A percentile compares a stretch with the other conserved stretches of the same genome.
These are phyloP conservation scores for Gadopsis bispinosus DNA, from an alignment of 2,797 vertebrate genomes.

Conservation along the genomic window DNA sequence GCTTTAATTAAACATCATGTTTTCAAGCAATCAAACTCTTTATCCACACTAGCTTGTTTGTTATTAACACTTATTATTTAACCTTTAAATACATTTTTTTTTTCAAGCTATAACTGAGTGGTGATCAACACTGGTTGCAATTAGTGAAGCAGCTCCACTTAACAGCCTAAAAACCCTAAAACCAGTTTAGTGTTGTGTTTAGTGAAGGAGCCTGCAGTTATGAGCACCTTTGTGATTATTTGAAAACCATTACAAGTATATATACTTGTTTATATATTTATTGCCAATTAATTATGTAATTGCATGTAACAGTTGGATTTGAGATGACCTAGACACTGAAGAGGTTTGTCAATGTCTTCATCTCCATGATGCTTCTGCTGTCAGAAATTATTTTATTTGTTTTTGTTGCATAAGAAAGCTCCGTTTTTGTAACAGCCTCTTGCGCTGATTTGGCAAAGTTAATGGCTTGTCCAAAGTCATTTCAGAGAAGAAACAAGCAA, in stretches of 20 bases:
- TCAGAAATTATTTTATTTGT: slow-evolving; percentile 2
- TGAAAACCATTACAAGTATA: neutral
- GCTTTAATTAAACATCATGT: neutral
- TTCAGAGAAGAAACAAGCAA: slow-evolving; percentile 2
- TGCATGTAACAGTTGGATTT: neutral
- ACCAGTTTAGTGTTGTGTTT: neutral
- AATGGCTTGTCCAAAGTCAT: neutral
- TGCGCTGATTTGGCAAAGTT: neutral
- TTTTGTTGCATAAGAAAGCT: neutral
- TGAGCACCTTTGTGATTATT: neutral
- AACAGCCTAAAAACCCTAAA: neutral
- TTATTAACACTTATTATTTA: neutral
- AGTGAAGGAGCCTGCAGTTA: neutral
- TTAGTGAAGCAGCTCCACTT: neutral
- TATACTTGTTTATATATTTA: neutral
- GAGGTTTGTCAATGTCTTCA: neutral
- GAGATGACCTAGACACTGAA: neutral
- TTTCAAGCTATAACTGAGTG: neutral
- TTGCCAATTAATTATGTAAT: slow-evolving; percentile 4
- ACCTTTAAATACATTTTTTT: neutral
- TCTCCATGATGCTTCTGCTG: slow-evolving; percentile 1
- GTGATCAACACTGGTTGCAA: neutral
- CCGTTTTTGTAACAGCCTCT: neutral
- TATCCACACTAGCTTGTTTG: neutral
- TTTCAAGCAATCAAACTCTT: neutral